A percentile compares a stretch with the other conserved stretches of the same genome.
These are phyloP conservation scores for Sapajus apella DNA, from an alignment of 2,113 vertebrate species.

Conservation along the genomic window DNA sequence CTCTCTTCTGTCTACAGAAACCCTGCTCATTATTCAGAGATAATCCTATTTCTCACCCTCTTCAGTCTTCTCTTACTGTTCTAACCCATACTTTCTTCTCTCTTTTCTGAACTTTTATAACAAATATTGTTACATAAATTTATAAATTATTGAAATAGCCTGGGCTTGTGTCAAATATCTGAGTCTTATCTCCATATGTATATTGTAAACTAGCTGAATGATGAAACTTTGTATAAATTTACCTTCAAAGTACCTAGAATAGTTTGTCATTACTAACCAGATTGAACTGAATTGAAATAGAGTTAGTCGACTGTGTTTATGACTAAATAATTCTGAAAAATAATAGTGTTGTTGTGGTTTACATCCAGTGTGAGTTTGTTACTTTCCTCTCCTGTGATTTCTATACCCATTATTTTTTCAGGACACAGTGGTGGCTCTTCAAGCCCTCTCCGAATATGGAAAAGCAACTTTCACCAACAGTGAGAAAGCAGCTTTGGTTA, in stretches of 20 bases:
- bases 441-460: slow-evolving; percentile 82
- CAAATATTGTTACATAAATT: background rate
- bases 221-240: background rate
- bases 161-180: background rate
- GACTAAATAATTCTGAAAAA: background rate
- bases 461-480: slow-evolving; percentile 71
- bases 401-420: slow-evolving; percentile 45
- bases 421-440: slow-evolving; percentile 86
- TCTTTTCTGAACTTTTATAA: background rate
- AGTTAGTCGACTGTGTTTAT: background rate
- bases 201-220: background rate
- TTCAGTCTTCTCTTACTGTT: background rate
- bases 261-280: background rate
- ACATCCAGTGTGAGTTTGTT: background rate
- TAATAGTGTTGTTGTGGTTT: background rate
- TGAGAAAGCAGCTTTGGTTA: slow-evolving; percentile 53
- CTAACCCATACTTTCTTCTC: background rate
- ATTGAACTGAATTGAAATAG: background rate
- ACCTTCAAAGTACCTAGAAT: background rate
- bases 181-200: background rate
- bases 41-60: background rate
- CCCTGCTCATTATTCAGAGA: background rate
- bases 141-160: background rate
- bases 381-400: background rate
- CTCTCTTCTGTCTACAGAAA: background rate